Conservation (phyloP, 2,888 invertebrate genomes). For the Endotricha flammealis region DNA sequence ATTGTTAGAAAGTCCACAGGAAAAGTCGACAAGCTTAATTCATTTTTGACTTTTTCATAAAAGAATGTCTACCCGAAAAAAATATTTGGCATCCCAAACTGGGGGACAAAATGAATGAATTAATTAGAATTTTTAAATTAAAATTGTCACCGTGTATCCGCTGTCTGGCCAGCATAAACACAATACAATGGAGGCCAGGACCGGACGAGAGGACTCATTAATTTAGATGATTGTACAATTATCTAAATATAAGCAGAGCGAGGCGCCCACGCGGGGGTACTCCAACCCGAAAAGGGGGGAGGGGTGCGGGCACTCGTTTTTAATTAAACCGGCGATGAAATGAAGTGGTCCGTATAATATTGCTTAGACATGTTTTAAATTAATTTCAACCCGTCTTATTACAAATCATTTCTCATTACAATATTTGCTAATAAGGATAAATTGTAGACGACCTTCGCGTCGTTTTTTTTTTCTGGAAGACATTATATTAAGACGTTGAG, state of each 20-base stretch:
- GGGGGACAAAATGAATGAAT: slow-evolving; percentile 37
- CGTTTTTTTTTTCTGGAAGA: no score
- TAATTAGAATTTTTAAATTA: slow-evolving; percentile 53
- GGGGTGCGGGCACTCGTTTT: slow-evolving; percentile 77
- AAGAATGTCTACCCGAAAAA: slow-evolving; percentile 27
- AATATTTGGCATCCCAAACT: slow-evolving; percentile 30
- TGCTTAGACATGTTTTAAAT: slow-evolving; percentile 78
- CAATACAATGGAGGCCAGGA: slow-evolving; percentile 69
- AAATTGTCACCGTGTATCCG: slow-evolving; percentile 63
- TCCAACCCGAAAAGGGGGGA: slow-evolving; percentile 71
- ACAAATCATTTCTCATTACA: slow-evolving; percentile 49
- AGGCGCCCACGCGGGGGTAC: slow-evolving; percentile 69
- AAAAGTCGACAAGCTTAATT: not conserved
- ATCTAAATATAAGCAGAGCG: slow-evolving; percentile 78
- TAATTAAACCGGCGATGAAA: slow-evolving; percentile 78
- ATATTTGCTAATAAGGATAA: slow-evolving; percentile 16
- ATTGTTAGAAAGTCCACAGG: no score
- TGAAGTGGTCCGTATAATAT: slow-evolving; percentile 78
- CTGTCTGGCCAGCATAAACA: slow-evolving; percentile 52
- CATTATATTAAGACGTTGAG: no score
- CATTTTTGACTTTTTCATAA: slow-evolving; percentile 11
- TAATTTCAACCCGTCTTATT: slow-evolving; percentile 68
- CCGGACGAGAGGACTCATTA: slow-evolving; percentile 77
- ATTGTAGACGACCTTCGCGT: not conserved
- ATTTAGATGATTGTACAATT: slow-evolving; percentile 80